These are phyloP conservation scores for Glomeris marginata DNA, from an alignment of 2,888 invertebrate genomes.

Conservation along the genomic window DNA sequence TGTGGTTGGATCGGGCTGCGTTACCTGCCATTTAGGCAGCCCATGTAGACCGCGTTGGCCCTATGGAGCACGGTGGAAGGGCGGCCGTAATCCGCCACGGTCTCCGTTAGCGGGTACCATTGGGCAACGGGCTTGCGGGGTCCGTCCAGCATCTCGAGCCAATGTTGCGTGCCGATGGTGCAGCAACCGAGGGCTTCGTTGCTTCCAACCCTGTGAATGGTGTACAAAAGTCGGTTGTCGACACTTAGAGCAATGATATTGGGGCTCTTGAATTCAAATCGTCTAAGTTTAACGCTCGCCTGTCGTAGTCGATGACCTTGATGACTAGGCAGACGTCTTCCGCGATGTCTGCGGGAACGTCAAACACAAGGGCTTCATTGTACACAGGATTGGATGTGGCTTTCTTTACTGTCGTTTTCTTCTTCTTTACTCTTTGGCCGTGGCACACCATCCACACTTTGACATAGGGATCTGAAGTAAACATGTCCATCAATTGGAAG, in stretches of 20 bases:
- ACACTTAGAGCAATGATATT: too few relatives aligned
- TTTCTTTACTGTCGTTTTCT: slow-evolving; percentile 79
- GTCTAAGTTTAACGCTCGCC: slow-evolving; percentile 40
- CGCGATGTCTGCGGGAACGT: slow-evolving; percentile 65
- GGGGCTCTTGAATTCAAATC: too few relatives aligned
- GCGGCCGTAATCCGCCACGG: too few relatives aligned
- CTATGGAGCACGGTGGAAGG: too few relatives aligned
- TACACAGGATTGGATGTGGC: slow-evolving; percentile 76
- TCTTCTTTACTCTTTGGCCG: slow-evolving; percentile 79
- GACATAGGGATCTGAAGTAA: slow-evolving; percentile 81
- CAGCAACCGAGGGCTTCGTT: slow-evolving; percentile 72
- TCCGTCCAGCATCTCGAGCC: slow-evolving; percentile 71
- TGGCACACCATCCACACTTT: slow-evolving; percentile 77
- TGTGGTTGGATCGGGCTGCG: too few relatives aligned
- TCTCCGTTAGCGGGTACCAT: slow-evolving; percentile 50
- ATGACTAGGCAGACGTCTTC: slow-evolving; percentile 66
- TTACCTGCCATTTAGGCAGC: too few relatives aligned
- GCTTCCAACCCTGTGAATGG: slow-evolving; percentile 56
- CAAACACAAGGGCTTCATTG: slow-evolving; percentile 86
- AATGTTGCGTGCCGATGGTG: slow-evolving; percentile 68
- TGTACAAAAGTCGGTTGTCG: too few relatives aligned
- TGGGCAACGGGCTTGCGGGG: slow-evolving; percentile 68
- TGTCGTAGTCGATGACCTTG: slow-evolving; percentile 79
- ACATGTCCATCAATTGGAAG: too few relatives aligned
- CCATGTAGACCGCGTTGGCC: too few relatives aligned